These are phyloP conservation scores for Melieria picta DNA, from an alignment of 2,888 invertebrate genomes.

Conservation along the genomic window DNA sequence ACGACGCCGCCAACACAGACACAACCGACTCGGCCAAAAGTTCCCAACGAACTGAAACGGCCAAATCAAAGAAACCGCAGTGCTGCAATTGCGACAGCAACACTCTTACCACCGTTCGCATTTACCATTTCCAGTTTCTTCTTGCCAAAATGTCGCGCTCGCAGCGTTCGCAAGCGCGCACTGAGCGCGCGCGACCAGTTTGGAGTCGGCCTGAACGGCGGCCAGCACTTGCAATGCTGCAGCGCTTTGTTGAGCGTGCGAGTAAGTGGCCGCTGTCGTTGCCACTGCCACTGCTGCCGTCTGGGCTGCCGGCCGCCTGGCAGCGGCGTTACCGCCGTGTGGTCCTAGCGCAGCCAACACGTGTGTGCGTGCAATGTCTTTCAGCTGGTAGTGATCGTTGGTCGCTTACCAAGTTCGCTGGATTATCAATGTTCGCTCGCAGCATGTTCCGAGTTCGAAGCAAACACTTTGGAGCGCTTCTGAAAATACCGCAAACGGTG, in stretches of 20 bases:
- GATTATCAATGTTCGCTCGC: background rate
- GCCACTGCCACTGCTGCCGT: no score
- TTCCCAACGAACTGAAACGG: conserved; percentile 34
- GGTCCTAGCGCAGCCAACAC: conserved; percentile 3
- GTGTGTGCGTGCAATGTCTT: background rate
- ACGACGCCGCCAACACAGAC: background rate
- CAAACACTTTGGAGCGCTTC: no score
- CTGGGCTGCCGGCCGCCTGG: background rate
- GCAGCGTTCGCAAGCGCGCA: no score
- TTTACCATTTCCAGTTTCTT: background rate
- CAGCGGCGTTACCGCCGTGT: background rate
- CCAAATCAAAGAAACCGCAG: conserved; percentile 23
- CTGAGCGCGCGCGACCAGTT: no score
- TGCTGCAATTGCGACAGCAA: background rate
- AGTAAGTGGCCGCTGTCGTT: no score
- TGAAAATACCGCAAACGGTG: no score
- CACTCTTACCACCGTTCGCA: background rate
- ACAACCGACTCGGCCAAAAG: conserved; percentile 24
- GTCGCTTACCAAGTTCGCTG: background rate
- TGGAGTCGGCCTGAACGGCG: no score
- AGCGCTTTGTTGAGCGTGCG: no score
- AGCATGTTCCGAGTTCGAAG: background rate
- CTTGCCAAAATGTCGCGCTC: no score
- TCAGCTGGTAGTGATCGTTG: conserved; percentile 1
- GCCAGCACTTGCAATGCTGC: no score